Evolutionary conservation across 2,888 invertebrate genomes (phyloP), one percentile per base, ranked within the genome.

Genomic region (Oxycera nigricornis): DNA sequence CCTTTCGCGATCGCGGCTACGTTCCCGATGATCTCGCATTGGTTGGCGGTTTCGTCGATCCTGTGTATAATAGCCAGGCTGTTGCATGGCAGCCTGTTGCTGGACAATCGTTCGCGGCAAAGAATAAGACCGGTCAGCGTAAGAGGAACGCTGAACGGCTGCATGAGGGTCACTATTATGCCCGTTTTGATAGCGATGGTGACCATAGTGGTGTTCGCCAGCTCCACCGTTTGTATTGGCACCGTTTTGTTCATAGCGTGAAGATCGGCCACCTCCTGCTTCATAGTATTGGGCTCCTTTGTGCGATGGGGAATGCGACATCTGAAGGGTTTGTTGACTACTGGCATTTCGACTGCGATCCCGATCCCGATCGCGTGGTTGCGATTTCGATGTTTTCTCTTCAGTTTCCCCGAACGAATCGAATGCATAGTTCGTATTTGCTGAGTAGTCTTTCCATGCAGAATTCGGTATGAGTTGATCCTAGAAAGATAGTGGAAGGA

Each of bases 401-500:
- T 94, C 94, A 75, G 92, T 91, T 80, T 94, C 95, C n/a, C 84
- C 85, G 83, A 92, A 94, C 0, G 94, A 91, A 81, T 96, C 95
- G 85, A 95, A 96, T 0, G 94, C 95, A 85, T 95, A 95, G 85
- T 95, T 96, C 0, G 94, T 94, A 84, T 93, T 94, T 1, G 91
- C 87, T 0, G 93, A 91, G 83, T 95, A 95, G 82, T 95, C 95
- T 82, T 94, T 94, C 95, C 96, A 96, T 0, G 94, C 94, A 20
- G 93, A 91, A 83, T 91, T 92, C 24, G 92, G 92, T 79, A 95
- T 93, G 62, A 95, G 86, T 79, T 92, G 93, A 80, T 94, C 94
- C 94, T 95, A 88, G 26, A 86, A 35, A 7, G 24, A 39, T 24
- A 65, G 11, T 6, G 11, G 26, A 7, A 35, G 17, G 68, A 74